Evolutionary conservation across 2,888 invertebrate species (phyloP), one percentile per base, ranked within the genome.

Genomic region (Ditylenchus weischeri): DNA sequence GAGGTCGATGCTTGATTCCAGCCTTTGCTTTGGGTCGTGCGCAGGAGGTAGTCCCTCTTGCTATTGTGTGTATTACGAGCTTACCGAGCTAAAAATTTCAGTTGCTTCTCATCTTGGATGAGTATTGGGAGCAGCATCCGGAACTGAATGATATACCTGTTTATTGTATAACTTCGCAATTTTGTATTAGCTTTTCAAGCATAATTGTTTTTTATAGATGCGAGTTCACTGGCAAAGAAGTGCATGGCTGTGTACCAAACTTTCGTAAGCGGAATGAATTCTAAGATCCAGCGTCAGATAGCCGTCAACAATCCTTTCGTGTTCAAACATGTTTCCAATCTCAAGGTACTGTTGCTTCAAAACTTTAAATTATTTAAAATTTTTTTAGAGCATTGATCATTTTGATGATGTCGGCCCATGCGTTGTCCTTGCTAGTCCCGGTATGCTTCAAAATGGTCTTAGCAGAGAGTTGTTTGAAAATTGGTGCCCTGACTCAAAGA

Each of bases 181-280:
- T 29, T 29, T 29, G 2, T 29, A 5, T 2, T 5, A 2, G 5
- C 29, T 29, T 2, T 29, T 29, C 29, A 29, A 29, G 29, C 29
- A 2, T 4, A 29, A 29, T 43, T 43, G 3, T 3, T 43, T 43
- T 43, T 43, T 1, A n/a, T n/a, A 82, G 82, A 99, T 86, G 98
- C 98, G 13, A 96, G 95, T 0, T 94, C 96, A 0, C 86, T 99
- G 72, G 98, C 98, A 59, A 98, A 98, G 86, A 98, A 98, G 84
- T 99, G 98, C 83, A 99, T 99, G 96, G 91, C 94, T 66, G 98
- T 99, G 0, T 99, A 99, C 86, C 98, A 99, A 86, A 98, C 98
- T 0, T 99, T 95, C 84, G 90, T 98, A 4, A 95, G 95, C 85
- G 95, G 96, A 0, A 99, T 99, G 98, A 99, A 99, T 85, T 94